These are phyloP conservation scores for Brachyalestes nurse DNA, from an alignment of 2,797 vertebrate species.

Conservation along the genomic window DNA sequence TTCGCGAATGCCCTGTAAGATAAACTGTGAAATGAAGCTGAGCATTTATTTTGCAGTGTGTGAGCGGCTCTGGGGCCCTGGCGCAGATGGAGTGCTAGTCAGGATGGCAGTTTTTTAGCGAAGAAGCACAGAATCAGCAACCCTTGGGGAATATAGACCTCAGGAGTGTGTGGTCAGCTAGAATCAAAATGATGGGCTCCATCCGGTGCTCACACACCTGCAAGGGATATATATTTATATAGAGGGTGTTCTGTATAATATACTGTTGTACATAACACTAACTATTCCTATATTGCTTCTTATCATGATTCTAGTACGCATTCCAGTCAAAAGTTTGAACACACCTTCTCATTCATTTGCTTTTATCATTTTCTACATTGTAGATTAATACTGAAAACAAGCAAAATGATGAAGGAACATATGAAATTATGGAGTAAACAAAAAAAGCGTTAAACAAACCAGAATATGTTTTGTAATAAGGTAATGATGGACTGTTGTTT, in stretches of 20 bases:
- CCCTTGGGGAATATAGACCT: constrained; percentile 27
- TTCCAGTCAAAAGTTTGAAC: too few relatives aligned
- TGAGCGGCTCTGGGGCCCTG: constrained; percentile 39
- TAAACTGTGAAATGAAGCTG: constrained; percentile 44
- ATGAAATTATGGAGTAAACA: too few relatives aligned
- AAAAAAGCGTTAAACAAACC: too few relatives aligned
- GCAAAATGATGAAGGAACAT: too few relatives aligned
- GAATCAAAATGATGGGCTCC: constrained; percentile 51
- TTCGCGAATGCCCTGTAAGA: constrained; percentile 35
- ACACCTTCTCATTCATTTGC: too few relatives aligned
- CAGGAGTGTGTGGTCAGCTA: constrained; percentile 59
- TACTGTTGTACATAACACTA: background rate
- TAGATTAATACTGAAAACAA: too few relatives aligned
- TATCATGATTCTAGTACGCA: too few relatives aligned
- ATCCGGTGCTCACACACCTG: constrained; percentile 54
- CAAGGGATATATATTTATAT: constrained; percentile 20
- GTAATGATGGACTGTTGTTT: too few relatives aligned
- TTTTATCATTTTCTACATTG: too few relatives aligned
- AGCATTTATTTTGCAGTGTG: constrained; percentile 46
- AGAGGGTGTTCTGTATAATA: too few relatives aligned
- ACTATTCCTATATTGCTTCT: too few relatives aligned
- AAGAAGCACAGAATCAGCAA: constrained; percentile 57
- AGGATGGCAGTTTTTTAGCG: constrained; percentile 40
- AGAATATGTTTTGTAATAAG: too few relatives aligned
- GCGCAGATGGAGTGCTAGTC: constrained; percentile 49